Evolutionary conservation across 2,113 vertebrate genomes (phyloP).

Genomic region (Mustelus asterias): DNA sequence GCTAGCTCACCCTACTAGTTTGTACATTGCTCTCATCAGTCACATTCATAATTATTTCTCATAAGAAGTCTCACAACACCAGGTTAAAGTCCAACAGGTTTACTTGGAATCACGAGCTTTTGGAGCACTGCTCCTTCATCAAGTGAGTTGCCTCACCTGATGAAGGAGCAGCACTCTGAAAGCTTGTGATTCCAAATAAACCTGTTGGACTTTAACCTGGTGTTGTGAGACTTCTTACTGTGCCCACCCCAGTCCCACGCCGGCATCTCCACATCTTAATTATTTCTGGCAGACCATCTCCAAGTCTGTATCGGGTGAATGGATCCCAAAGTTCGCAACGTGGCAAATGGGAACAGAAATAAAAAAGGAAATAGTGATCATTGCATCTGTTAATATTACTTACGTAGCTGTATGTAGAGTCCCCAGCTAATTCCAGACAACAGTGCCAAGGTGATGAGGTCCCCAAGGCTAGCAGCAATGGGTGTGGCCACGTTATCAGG

Average conservation of each 20-base stretch:
- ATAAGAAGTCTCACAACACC: no score
- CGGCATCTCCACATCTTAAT: background rate
- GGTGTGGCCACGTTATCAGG: slow-evolving; percentile 96
- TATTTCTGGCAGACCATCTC: background rate
- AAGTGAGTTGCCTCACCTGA: no score
- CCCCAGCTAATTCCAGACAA: slow-evolving; percentile 92
- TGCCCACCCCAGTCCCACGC: no score
- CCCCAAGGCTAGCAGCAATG: slow-evolving; percentile 92
- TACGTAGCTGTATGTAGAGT: slow-evolving; percentile 85
- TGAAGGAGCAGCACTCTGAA: no score
- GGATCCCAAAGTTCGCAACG: background rate
- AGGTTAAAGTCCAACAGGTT: no score
- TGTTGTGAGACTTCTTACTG: no score
- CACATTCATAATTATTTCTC: background rate
- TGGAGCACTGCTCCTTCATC: no score
- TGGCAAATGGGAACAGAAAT: background rate
- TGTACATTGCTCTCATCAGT: background rate
- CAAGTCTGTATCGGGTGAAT: background rate
- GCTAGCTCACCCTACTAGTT: background rate
- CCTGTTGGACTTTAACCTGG: no score
- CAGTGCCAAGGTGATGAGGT: slow-evolving; percentile 91
- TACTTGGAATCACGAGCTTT: no score
- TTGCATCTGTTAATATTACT: slow-evolving; percentile 40
- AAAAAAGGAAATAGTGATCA: background rate
- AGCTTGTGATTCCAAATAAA: no score